Conservation (phyloP, 1,140 invertebrate genomes). For the Drosophila sproati region DNA sequence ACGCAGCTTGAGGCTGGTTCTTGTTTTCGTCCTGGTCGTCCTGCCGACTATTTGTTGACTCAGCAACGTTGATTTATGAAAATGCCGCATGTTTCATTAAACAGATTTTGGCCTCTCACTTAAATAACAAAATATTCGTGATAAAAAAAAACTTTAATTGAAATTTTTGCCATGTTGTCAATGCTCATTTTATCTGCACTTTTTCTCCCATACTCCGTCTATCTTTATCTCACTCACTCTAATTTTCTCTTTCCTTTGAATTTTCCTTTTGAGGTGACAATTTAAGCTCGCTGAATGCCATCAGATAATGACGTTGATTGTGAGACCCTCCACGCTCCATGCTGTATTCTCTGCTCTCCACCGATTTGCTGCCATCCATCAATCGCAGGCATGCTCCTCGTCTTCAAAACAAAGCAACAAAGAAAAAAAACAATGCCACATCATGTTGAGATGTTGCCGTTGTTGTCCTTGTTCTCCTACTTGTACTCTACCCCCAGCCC, state of each 20-base stretch:
- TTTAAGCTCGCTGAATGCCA: conserved; percentile 74
- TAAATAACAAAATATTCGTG: conserved; percentile 50
- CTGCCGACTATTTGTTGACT: conserved; percentile 16
- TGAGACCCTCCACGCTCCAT: conserved; percentile 21
- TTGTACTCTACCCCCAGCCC: background rate
- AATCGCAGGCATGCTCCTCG: conserved; percentile 62
- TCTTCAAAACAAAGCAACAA: conserved; percentile 34
- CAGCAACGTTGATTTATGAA: conserved; percentile 53
- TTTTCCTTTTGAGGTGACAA: conserved; percentile 62
- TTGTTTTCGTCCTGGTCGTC: conserved; percentile 2
- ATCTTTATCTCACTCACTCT: background rate
- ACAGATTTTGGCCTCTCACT: conserved; percentile 53
- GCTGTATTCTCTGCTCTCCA: conserved; percentile 29
- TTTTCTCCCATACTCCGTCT: background rate
- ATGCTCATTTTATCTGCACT: conserved; percentile 1
- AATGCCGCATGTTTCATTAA: conserved; percentile 63
- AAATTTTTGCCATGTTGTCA: conserved; percentile 48
- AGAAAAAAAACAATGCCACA: conserved; percentile 43
- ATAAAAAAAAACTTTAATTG: conserved; percentile 51
- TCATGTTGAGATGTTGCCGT: conserved; percentile 70
- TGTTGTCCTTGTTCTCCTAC: conserved; percentile 49
- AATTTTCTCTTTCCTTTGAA: background rate
- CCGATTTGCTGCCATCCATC: conserved; percentile 56
- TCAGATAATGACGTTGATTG: conserved; percentile 75
- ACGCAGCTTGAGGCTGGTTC: background rate